Evolutionary conservation across 1,140 invertebrate genomes (phyloP).

Genomic region (Ostrea denselamellosa): DNA sequence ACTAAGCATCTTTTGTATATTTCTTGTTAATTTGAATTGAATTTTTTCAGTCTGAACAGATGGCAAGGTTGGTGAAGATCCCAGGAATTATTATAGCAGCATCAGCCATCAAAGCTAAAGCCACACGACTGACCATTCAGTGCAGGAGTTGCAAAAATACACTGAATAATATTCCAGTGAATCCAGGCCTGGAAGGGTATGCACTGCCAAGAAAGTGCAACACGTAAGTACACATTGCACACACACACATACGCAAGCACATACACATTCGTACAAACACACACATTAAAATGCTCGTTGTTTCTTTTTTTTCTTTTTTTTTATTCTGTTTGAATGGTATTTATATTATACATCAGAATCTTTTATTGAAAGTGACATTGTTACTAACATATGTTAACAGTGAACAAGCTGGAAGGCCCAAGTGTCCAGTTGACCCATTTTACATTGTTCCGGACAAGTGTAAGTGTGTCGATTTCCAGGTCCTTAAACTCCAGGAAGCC

Average conservation of each 20-base stretch:
- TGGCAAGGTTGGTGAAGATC: conserved; percentile 96
- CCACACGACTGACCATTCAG: conserved; percentile 96
- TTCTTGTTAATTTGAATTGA: neutral
- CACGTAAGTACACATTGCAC: conserved; percentile 83
- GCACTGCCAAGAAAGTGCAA: conserved; percentile 96
- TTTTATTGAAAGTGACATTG: neutral
- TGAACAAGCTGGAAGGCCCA: conserved; percentile 86
- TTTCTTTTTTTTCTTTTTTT: neutral
- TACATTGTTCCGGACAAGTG: conserved; percentile 99
- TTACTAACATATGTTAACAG: conserved; percentile 78
- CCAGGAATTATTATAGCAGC: conserved; percentile 97
- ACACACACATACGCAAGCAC: neutral
- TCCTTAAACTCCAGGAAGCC: conserved; percentile 94
- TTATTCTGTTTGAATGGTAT: neutral
- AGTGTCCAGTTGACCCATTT: conserved; percentile 98
- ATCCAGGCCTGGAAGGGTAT: conserved; percentile 97
- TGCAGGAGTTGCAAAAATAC: conserved; percentile 95
- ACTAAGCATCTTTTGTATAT: no score
- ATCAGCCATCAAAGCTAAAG: conserved; percentile 96
- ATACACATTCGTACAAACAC: neutral
- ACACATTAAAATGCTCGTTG: neutral
- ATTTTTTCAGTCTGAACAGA: conserved; percentile 90
- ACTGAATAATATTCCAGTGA: conserved; percentile 93
- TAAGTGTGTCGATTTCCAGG: conserved; percentile 95
- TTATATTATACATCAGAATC: neutral